Percentiles rank a stretch among this genome's conserved stretches.
phyloP scores from a whole-genome alignment of 2,113 vertebrate genomes.

The Promerops cafer region DNA sequence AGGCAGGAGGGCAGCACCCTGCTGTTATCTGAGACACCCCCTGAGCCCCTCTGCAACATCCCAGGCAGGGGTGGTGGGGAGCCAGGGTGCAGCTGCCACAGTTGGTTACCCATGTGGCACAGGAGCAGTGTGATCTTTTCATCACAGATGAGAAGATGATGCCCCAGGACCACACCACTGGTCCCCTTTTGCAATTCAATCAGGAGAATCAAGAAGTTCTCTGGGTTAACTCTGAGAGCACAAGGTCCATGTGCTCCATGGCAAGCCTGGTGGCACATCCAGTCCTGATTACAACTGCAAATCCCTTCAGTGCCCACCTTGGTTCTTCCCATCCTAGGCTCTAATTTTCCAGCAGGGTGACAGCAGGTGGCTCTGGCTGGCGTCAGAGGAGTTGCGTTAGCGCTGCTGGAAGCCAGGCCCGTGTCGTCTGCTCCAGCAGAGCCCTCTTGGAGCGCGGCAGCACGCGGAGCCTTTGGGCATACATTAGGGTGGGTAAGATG shows the following conservation, averaged over 20 bases:
- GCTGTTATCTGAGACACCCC: fast-evolving
- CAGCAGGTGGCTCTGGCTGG: background rate
- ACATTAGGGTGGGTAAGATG: slow-evolving; percentile 14
- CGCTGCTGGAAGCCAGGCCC: background rate
- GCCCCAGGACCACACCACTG: background rate
- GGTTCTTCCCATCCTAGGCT: background rate
- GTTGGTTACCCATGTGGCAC: background rate
- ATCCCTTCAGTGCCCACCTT: background rate
- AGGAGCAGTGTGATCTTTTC: slow-evolving; percentile 29
- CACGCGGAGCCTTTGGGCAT: background rate
- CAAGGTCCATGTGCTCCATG: fast-evolving
- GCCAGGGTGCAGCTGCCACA: background rate
- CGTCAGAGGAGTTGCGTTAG: background rate
- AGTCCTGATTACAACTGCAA: fast-evolving
- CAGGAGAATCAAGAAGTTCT: background rate
- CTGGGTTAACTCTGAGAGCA: background rate
- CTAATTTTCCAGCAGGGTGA: background rate
- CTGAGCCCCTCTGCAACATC: background rate
- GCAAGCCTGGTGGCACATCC: background rate
- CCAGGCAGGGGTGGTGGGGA: background rate
- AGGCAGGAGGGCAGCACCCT: background rate
- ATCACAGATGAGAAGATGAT: slow-evolving; percentile 41
- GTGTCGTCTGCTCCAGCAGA: background rate
- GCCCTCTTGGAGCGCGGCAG: background rate
- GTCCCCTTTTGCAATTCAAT: slow-evolving; percentile 1